Evolutionary conservation across 1,140 invertebrate genomes (phyloP), one percentile per base, ranked within the genome.

Genomic region (Armadillidium nasatum): DNA sequence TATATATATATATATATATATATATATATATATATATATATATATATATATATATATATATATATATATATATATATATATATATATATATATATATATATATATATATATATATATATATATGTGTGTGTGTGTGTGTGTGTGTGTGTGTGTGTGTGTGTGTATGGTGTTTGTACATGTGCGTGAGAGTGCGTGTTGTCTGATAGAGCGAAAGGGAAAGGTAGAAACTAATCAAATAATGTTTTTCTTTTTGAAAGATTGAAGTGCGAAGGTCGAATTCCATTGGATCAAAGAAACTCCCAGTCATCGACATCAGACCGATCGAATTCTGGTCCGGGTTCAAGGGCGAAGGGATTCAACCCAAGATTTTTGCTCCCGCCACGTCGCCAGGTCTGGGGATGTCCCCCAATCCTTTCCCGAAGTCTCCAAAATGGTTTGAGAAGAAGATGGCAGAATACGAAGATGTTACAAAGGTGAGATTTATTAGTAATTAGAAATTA

Each of bases 301-400:
- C 85, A 0, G 79, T 85, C 19, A 85, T 86, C 73, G 85, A 85
- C 77, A 84, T 85, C 83, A 85, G 84, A 70, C 85, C 85, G n/a
- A 86, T 86, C 44, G 85, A 86, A 77, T 86, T 86, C 81, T 86
- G 85, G 85, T 82, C 85, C 10, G 84, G 84, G n/a, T 67, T 76
- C 7, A 68, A 71, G 10, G 74, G 77, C 73, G 84, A 86, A 77
- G 83, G 79, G 23, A 83, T 86, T 13, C 84, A 85, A 78, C 84
- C 85, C 1, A 77, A 82, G 10, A 81, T 82, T 23, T 80, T 82
- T 9, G 74, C 71, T 7, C 75, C 71, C n/a, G 46, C 73, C 2
- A 71, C 50, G 15, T 79, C 78, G 2, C 78, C 78, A 13, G 71
- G 60, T 7, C 13, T 71, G 10, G 71, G 60, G 1, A 69, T 74